A percentile compares a stretch with the other conserved stretches of the same genome.
These are phyloP conservation scores for Trissolcus brochymenae DNA, from an alignment of 2,888 invertebrate genomes.

Conservation along the genomic window DNA sequence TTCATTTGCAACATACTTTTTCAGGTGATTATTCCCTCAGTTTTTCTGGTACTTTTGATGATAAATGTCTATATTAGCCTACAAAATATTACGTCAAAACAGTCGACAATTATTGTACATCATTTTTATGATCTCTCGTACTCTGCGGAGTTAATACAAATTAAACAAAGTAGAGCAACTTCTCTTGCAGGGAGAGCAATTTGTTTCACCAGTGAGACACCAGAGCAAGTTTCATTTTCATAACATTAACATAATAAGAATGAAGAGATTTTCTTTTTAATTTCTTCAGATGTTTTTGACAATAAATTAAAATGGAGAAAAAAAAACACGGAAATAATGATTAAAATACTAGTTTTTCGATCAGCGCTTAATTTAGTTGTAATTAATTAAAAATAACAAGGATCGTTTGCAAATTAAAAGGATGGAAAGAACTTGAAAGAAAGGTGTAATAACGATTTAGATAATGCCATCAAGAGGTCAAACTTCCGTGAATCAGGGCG, in stretches of 20 bases:
- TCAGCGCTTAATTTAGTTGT: too few species aligned
- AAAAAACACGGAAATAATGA: slow-evolving; percentile 15
- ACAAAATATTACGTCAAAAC: slow-evolving; percentile 41
- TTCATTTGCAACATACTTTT: slow-evolving; percentile 26
- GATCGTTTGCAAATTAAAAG: slow-evolving; percentile 1
- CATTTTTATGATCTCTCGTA: slow-evolving; percentile 36
- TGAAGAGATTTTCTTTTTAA: background rate
- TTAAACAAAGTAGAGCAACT: slow-evolving; percentile 48
- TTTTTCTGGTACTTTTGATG: slow-evolving; percentile 33
- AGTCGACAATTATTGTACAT: slow-evolving; percentile 50
- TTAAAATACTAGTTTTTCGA: background rate
- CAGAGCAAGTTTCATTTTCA: slow-evolving; percentile 28
- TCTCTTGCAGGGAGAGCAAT: slow-evolving; percentile 48
- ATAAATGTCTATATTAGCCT: slow-evolving; percentile 33
- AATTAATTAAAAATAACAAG: too few species aligned
- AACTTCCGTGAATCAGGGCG: slow-evolving; percentile 40
- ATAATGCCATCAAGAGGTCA: slow-evolving; percentile 25
- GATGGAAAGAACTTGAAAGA: slow-evolving; percentile 4
- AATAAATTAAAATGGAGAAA: background rate
- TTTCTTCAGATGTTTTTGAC: slow-evolving; percentile 7
- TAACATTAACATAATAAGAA: slow-evolving; percentile 32
- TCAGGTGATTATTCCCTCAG: slow-evolving; percentile 16
- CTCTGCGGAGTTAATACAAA: slow-evolving; percentile 36
- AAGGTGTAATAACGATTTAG: slow-evolving; percentile 40
- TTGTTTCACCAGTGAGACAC: slow-evolving; percentile 30